phyloP scores from a whole-genome alignment of 2,113 vertebrate genomes.

The Cygnus atratus region DNA sequence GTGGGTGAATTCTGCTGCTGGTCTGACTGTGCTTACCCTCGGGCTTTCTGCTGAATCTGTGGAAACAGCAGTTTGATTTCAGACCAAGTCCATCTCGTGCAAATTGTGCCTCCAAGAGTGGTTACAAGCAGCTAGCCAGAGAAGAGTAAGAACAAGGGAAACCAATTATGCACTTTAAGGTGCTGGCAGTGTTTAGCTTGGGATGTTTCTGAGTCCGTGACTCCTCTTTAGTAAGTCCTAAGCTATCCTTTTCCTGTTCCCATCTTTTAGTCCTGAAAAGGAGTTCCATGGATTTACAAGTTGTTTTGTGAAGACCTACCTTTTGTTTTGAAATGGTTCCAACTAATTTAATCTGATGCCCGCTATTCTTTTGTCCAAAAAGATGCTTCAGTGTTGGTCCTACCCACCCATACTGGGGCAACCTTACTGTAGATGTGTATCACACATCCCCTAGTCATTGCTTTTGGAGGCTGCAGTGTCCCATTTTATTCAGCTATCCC shows the following conservation, averaged over 20 bases:
- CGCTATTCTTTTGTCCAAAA: background rate
- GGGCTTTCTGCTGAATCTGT: background rate
- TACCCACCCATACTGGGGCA: background rate
- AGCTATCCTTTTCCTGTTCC: background rate
- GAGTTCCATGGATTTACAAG: background rate
- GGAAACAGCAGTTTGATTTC: background rate
- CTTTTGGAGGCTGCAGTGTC: background rate
- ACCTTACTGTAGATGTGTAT: background rate
- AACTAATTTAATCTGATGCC: background rate
- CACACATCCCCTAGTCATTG: background rate
- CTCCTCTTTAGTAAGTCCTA: background rate
- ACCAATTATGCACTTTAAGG: background rate
- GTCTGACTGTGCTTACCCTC: background rate
- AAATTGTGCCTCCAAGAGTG: background rate
- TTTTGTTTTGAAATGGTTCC: background rate
- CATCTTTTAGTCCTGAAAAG: background rate
- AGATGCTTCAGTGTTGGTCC: background rate
- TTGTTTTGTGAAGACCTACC: background rate
- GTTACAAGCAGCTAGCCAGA: background rate
- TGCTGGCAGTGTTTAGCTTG: background rate
- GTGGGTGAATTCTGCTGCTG: fast-evolving
- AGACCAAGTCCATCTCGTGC: fast-evolving
- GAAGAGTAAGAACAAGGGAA: background rate
- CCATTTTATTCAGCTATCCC: background rate
- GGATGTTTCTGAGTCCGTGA: background rate